phyloP scores from a whole-genome alignment of 2,113 vertebrate species.

The Muntiacus reevesi region DNA sequence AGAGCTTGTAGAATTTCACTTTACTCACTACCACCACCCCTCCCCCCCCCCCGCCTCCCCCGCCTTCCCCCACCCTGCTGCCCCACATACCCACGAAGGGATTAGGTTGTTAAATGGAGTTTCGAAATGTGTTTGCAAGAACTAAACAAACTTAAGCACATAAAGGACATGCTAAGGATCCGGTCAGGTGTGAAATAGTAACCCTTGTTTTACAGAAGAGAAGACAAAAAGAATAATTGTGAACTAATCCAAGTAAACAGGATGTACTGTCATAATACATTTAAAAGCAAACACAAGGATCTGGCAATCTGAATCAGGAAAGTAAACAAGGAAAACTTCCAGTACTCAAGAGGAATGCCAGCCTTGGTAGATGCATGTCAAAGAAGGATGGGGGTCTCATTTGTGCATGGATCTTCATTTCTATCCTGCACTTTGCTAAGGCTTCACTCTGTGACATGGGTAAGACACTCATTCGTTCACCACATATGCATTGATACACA shows the following conservation, averaged over 20 bases:
- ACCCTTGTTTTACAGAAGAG: conserved; percentile 65
- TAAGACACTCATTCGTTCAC: not conserved
- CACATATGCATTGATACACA: not conserved
- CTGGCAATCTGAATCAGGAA: conserved; percentile 62
- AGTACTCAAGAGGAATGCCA: conserved; percentile 23
- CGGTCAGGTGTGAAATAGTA: conserved; percentile 66
- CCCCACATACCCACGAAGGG: conserved; percentile 45
- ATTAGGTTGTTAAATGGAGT: conserved; percentile 74
- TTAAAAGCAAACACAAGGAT: conserved; percentile 64
- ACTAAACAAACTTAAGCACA: conserved; percentile 69
- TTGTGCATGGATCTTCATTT: not conserved
- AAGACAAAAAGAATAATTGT: conserved; percentile 70
- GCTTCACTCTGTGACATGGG: not conserved
- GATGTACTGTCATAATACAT: conserved; percentile 64
- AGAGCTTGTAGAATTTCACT: conserved; percentile 30
- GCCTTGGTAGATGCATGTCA: not conserved
- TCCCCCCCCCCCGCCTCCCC: not conserved
- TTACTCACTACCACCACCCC: conserved; percentile 42
- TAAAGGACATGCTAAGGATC: conserved; percentile 62
- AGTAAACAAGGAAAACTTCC: conserved; percentile 56
- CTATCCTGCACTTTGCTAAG: not conserved
- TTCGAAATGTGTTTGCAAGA: conserved; percentile 74
- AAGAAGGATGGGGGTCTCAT: not conserved
- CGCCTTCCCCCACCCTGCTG: not conserved
- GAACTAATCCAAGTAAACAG: conserved; percentile 63